These are phyloP conservation scores for Clavelina lepadiformis DNA, from an alignment of 23 tunicate species.

Conservation along the genomic window DNA sequence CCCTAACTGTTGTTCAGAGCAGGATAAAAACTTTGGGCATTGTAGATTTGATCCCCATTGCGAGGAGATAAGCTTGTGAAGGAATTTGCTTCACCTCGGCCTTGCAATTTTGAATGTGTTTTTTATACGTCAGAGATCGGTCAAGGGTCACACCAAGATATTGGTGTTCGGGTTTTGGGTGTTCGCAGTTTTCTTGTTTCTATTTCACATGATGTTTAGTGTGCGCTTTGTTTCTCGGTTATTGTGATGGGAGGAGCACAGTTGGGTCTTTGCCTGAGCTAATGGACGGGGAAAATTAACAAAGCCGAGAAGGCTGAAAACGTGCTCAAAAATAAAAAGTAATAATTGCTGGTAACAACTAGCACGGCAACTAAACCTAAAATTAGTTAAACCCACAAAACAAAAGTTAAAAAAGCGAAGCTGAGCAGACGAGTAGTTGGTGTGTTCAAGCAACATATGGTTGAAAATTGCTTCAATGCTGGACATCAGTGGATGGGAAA, in stretches of 20 bases:
- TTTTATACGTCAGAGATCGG: constrained; percentile 1
- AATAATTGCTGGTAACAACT: no score
- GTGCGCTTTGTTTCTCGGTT: constrained; percentile 9
- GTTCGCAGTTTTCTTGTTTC: constrained; percentile 11
- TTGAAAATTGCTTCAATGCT: no score
- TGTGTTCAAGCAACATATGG: no score
- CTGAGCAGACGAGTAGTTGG: no score
- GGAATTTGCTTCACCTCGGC: constrained; percentile 2
- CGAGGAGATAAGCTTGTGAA: constrained; percentile 9
- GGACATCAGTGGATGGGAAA: no score
- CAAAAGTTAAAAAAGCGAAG: no score
- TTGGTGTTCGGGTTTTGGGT: constrained; percentile 1
- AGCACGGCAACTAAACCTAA: no score
- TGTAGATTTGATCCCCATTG: not conserved
- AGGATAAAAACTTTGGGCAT: not conserved
- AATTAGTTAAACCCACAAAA: no score
- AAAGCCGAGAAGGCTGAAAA: no score
- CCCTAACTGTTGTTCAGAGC: constrained; percentile 4
- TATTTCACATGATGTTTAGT: not conserved
- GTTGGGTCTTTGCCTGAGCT: constrained; percentile 23
- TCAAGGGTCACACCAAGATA: constrained; percentile 9
- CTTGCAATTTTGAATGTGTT: constrained; percentile 4
- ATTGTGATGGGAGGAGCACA: constrained; percentile 9
- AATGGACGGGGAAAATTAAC: no score
- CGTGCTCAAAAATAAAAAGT: no score